A percentile compares a stretch with the other conserved stretches of the same genome.
Conservation (phyloP, 2,113 vertebrate genomes). For the Chinchilla lanigera region DNA sequence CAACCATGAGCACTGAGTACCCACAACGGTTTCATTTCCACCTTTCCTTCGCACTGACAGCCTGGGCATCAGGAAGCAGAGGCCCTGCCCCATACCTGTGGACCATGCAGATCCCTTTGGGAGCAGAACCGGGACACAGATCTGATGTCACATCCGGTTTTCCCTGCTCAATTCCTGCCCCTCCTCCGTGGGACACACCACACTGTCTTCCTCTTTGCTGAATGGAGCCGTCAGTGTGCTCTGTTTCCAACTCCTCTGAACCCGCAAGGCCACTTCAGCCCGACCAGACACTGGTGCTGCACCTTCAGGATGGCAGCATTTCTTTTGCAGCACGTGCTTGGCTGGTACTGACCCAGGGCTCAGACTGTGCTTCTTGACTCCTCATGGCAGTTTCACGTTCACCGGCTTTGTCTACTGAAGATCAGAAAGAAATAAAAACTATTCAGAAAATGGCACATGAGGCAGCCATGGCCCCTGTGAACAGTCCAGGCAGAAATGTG, state of each 20-base stretch:
- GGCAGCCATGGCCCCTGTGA: neutral
- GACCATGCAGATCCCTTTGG: neutral
- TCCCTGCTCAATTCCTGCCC: no score
- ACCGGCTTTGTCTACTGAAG: accelerated
- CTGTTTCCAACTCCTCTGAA: no score
- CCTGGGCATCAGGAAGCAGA: no score
- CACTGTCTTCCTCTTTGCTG: no score
- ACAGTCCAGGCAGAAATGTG: neutral
- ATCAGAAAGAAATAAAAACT: neutral
- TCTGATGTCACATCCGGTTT: neutral
- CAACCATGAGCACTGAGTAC: neutral
- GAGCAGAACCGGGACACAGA: neutral
- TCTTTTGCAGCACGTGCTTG: no score
- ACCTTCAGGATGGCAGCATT: neutral
- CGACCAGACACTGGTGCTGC: accelerated
- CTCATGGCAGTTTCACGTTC: neutral
- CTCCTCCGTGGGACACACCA: neutral
- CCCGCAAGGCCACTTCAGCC: neutral
- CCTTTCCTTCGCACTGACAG: no score
- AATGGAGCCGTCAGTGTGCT: neutral
- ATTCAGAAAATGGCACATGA: neutral
- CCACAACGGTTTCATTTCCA: neutral
- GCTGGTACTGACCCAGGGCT: no score
- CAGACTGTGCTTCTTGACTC: neutral
- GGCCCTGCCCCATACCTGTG: neutral